Conservation (phyloP, 2,113 vertebrate genomes). For the Rhinichthys klamathensis region DNA sequence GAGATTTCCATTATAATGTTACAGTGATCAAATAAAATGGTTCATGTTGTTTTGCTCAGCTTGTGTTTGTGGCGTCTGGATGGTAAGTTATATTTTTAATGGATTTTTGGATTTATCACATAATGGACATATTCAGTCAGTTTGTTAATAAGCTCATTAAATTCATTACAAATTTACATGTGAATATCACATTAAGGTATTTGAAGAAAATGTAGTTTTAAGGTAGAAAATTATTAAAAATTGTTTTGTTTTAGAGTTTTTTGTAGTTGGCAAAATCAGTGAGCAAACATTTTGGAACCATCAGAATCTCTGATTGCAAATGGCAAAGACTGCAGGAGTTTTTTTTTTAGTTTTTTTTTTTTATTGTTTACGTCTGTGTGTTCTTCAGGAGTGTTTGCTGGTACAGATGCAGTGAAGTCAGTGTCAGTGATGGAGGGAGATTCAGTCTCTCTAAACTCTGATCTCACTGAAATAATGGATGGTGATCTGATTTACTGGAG, state of each 20-base stretch:
- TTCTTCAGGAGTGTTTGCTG: background rate
- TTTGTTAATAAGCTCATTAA: background rate
- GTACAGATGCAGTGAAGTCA: background rate
- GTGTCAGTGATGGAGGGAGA: background rate
- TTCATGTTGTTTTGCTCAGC: background rate
- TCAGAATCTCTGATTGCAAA: background rate
- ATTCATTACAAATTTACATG: background rate
- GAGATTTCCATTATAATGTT: background rate
- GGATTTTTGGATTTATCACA: background rate
- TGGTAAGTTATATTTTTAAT: background rate
- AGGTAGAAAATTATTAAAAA: background rate
- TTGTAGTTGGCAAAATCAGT: background rate
- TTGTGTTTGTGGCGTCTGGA: background rate
- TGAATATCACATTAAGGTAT: background rate
- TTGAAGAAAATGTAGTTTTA: background rate
- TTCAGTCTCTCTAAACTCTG: background rate
- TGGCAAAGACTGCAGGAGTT: too few relatives aligned
- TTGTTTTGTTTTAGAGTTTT: background rate
- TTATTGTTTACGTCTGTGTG: too few relatives aligned
- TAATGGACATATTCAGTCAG: background rate
- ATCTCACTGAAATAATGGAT: background rate
- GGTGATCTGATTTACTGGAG: background rate
- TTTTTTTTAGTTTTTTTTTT: too few relatives aligned
- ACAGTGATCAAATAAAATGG: background rate
- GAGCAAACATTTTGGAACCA: background rate